Percentiles rank a stretch among this genome's conserved stretches.
These are phyloP conservation scores for Calephelis nemesis DNA, from an alignment of 1,140 invertebrate species.

Conservation along the genomic window DNA sequence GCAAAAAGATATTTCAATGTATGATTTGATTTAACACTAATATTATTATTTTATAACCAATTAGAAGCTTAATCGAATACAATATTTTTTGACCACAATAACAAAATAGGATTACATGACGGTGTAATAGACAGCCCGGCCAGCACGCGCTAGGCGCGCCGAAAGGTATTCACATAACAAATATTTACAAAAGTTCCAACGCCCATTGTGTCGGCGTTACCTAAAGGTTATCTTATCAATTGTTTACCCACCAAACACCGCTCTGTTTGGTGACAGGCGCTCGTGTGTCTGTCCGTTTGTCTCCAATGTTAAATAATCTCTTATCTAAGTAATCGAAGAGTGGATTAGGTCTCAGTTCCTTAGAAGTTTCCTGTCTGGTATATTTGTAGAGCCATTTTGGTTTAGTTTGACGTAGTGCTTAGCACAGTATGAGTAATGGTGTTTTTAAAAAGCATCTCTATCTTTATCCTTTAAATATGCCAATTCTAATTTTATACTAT, in stretches of 20 bases:
- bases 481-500: too few relatives aligned
- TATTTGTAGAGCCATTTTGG: slow-evolving; percentile 9
- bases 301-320: slow-evolving; percentile 29
- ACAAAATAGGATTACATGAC: slow-evolving; percentile 30
- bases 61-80: background rate
- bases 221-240: slow-evolving; percentile 74
- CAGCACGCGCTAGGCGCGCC: slow-evolving; percentile 58
- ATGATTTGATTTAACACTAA: too few relatives aligned
- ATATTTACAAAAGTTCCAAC: slow-evolving; percentile 59
- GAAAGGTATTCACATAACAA: slow-evolving; percentile 67
- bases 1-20: too few relatives aligned
- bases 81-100: background rate
- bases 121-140: slow-evolving; percentile 39
- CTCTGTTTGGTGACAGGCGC: slow-evolving; percentile 69
- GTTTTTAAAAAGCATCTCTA: background rate
- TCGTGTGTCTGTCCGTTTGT: slow-evolving; percentile 68
- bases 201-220: slow-evolving; percentile 69
- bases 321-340: slow-evolving; percentile 67
- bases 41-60: too few relatives aligned
- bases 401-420: background rate
- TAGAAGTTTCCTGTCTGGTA: slow-evolving; percentile 36
- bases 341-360: slow-evolving; percentile 45
- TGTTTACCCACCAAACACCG: slow-evolving; percentile 61
- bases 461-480: too few relatives aligned
- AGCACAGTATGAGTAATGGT: background rate